Base-by-base conservation (phyloP, 2,113 vertebrate genomes). In the Coptodon rendalli region DNA sequence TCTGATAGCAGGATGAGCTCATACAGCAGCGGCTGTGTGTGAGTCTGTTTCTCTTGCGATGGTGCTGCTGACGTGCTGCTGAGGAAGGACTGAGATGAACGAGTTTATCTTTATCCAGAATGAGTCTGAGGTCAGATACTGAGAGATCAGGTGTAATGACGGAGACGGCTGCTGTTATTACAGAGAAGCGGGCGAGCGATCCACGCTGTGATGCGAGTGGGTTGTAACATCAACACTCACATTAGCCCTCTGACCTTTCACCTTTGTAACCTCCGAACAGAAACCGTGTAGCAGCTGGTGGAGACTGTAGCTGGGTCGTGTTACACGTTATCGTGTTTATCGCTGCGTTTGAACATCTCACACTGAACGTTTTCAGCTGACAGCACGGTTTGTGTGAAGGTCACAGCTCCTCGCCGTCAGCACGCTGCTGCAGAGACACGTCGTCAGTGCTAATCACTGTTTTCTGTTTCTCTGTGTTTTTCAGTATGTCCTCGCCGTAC, bases 401-500 rank as follows among this genome's bases (percentile, higher is more conserved):
- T 48, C 48, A 31, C 22, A 8, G n/a, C 24, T 56, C 17, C 22
- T 83, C 66, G 2, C 24, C 6, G 9, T 31, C 24, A 19, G 43
- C 71, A 7, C 1, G 6, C 43, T 0, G 43, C 45, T 24, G 71
- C 17, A 38, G 16, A 50, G 27, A 48, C 71, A 31, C 6, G 38
- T 31, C 57, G 9, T 76, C 50, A 57, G 27, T 2, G 1, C 48
- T 91, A 54, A 93, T 54, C 78, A 6, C 12, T 50, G 82, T 57
- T 86, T 76, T 68, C 61, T 89, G 40, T 48, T 48, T 27, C 52
- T 66, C 80, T 7, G 80, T 27, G 48, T 83, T 76, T 54, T 40
- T 13, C 90, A 94, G 93, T 6, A 34, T 3, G 63, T 7, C 88
- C 22, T 94, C 93, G 1, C 93, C 93, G 9, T 94, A 94, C 87